Evolutionary conservation across 2,797 vertebrate species (phyloP), one percentile per base, ranked within the genome.

Genomic region (Rhinatrema bivittatum): DNA sequence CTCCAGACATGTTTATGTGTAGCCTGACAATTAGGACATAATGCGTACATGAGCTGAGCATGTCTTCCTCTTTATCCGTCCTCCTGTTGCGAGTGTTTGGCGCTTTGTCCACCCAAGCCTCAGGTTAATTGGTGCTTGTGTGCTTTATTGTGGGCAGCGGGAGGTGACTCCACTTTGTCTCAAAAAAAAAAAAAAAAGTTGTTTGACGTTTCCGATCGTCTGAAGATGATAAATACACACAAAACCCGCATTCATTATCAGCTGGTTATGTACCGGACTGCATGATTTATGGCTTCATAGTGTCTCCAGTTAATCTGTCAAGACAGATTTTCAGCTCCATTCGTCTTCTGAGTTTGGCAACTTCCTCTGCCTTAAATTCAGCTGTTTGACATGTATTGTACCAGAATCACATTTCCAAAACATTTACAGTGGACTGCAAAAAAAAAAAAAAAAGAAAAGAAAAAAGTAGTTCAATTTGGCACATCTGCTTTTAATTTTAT

Each of bases 401-500:
- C 74, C 36, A 62, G 79, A 86, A 78, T 81, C 70, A 79, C 62
- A 60, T 82, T 85, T 74, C 60, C 70, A 79, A 82, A 81, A 73
- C 68, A 68, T 74, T 76, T 77, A 78, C 57, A 75, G 58, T 72
- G 67, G 36, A 20, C 49, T 54, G 18, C 30, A 43, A 43, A 60
- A 29, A 30, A 20, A 16, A 47, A 36, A 44, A 24, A 32, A 42
- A 56, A 53, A 31, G 50, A 60, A 58, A 36, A 44, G 24, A 32
- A 42, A 56, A 53, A 31, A 50, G 60, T 58, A 23, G 28, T 48
- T 73, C 58, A 42, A 25, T 68, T 71, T 78, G 53, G 62, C 81
- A 91, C 93, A 94, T 95, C 87, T 98, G 93, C 84, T 94, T 91
- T 88, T 85, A 81, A 91, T 94, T 87, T 78, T 62, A 64, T 30